Conservation (phyloP, 2,888 invertebrate species). For the Caenorhabditis afra region DNA sequence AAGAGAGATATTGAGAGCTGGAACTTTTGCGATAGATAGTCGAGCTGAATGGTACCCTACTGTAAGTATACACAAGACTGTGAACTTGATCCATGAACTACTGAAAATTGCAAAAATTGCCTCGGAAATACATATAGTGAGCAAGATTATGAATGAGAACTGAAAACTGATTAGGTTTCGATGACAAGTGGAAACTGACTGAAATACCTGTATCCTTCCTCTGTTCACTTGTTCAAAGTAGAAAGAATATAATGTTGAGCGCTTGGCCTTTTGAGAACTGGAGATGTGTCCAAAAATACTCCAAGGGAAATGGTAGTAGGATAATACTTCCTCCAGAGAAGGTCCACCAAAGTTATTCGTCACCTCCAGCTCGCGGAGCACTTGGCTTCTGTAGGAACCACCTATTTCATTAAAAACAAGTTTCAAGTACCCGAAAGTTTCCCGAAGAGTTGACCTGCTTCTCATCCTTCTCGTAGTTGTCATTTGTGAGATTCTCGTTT, state of each 20-base stretch:
- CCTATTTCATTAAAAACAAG: not conserved
- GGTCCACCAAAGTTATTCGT: conserved; percentile 36
- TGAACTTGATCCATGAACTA: conserved; percentile 41
- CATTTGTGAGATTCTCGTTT: conserved; percentile 32
- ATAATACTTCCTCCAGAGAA: conserved; percentile 45
- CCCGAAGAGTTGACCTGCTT: conserved; percentile 45
- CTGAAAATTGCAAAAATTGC: conserved; percentile 30
- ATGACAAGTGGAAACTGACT: not conserved
- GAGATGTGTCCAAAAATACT: too few relatives aligned
- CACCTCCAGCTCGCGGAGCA: conserved; percentile 48
- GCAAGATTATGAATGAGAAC: conserved; percentile 52
- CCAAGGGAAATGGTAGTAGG: conserved; percentile 61
- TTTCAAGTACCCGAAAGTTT: conserved; percentile 53
- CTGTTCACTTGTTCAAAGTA: conserved; percentile 73
- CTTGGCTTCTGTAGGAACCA: conserved; percentile 49
- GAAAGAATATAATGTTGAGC: conserved; percentile 67
- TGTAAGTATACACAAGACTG: conserved; percentile 46
- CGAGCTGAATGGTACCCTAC: conserved; percentile 12
- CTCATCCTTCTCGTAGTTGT: conserved; percentile 19
- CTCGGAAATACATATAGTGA: conserved; percentile 54
- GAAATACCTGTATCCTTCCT: conserved; percentile 68
- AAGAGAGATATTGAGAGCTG: conserved; percentile 49
- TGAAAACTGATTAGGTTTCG: conserved; percentile 6
- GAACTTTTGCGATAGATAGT: too few relatives aligned
- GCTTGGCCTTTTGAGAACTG: conserved; percentile 28